A percentile compares a stretch with the other conserved stretches of the same genome.
Conservation (phyloP, 2,113 vertebrate species). For the Hipposideros armiger region DNA sequence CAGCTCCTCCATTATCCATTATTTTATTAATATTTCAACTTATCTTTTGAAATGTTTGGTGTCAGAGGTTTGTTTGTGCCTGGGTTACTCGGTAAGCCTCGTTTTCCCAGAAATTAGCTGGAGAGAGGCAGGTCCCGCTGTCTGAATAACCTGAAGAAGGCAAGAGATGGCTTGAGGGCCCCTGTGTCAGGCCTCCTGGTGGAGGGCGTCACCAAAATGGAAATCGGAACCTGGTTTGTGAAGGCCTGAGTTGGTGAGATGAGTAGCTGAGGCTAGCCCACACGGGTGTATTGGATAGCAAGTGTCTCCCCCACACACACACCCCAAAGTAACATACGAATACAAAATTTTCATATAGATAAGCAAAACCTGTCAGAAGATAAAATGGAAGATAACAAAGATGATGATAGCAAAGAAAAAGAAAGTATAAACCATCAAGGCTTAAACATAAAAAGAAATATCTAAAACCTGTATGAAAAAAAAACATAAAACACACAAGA, state of each 20-base stretch:
- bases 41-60: background rate
- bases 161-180: background rate
- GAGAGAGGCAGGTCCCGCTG: background rate
- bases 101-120: background rate
- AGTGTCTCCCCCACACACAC: background rate
- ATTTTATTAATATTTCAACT: background rate
- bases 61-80: conserved; percentile 26
- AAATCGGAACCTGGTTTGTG: background rate
- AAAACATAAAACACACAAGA: background rate
- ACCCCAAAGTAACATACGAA: background rate
- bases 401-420: background rate
- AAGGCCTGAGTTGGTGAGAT: background rate
- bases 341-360: background rate
- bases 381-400: background rate
- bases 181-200: rapidly evolving
- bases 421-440: background rate
- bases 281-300: background rate
- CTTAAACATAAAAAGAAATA: background rate
- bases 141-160: background rate
- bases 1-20: background rate
- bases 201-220: background rate
- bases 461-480: background rate
- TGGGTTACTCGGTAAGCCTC: background rate
- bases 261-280: background rate
- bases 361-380: background rate